Evolutionary conservation across 2,888 invertebrate species (phyloP), one percentile per base, ranked within the genome.

Genomic region (Cryptocheilus praepositus): DNA sequence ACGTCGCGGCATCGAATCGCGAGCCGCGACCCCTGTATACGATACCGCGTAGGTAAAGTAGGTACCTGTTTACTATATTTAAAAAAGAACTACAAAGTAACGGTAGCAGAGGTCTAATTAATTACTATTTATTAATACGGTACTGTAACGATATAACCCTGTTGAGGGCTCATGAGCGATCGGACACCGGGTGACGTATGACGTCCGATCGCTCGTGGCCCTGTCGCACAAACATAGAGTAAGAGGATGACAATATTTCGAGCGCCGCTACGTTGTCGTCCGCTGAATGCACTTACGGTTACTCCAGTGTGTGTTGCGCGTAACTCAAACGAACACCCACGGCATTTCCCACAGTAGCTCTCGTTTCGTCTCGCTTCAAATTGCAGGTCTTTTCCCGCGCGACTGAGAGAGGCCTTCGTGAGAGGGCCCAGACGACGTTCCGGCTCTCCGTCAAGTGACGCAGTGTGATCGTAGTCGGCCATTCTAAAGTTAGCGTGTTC

Each of bases 1-100:
- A 84, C 85, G 86, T 85, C 79, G 85, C 81, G 79, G 83, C 84
- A 80, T 83, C 80, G 84, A 86, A 87, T 87, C 84, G 86, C 85
- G 83, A 80, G 72, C 79, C 83, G 85, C 84, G 84, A 85, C 81
- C 73, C 81, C 84, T 85, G 87, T 88, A 88, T 88, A 88, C 88
- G 87, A 88, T 88, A 88, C 87, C 87, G 87, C 81, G 87, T 88
- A 87, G 87, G 87, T 88, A 88, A 87, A 86, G 86, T 88, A 88
- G 88, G 87, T 87, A 88, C 87, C 88, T 88, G 87, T 87, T 84
- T 83, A 77, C 76, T 87, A 85, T 81, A 81, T 68, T 84, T 83
- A 84, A 82, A 59, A 64, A 63, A 67, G 61, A 70, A 82, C 76
- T 79, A 80, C 77, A 83, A 81, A 81, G 76, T 83, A 84, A 84